Evolutionary conservation across 2,797 vertebrate genomes (phyloP).

Genomic region (Oryzias dopingdopingensis): DNA sequence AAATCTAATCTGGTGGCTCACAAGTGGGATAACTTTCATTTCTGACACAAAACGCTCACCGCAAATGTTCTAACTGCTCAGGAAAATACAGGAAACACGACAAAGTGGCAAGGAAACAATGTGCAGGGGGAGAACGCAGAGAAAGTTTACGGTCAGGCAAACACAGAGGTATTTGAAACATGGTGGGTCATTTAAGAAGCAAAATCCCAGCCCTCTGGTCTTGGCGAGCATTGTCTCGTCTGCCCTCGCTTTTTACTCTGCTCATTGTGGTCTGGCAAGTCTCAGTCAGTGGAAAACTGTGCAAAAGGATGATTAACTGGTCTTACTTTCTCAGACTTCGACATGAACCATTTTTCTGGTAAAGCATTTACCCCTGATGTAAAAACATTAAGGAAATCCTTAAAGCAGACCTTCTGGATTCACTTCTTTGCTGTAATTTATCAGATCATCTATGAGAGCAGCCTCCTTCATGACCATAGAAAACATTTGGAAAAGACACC

Average conservation of each 20-base stretch:
- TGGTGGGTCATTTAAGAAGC: constrained; percentile 13
- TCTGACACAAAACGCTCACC: constrained; percentile 13
- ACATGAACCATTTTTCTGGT: constrained; percentile 9
- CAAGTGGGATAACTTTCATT: constrained; percentile 28
- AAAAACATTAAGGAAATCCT: background rate
- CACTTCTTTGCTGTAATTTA: no score
- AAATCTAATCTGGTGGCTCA: constrained; percentile 40
- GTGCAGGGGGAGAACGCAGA: background rate
- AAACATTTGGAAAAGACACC: no score
- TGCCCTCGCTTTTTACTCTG: constrained; percentile 26
- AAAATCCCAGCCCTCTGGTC: constrained; percentile 16
- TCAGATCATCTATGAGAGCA: no score
- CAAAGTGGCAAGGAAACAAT: background rate
- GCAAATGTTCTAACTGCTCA: constrained; percentile 18
- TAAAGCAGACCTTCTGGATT: no score
- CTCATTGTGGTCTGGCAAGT: constrained; percentile 40
- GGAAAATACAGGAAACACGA: constrained; percentile 2
- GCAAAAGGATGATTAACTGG: constrained; percentile 18
- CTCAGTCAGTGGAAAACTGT: constrained; percentile 14
- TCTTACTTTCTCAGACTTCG: constrained; percentile 11
- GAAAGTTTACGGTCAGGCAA: constrained; percentile 14
- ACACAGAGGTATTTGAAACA: constrained; percentile 6
- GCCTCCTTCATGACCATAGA: no score
- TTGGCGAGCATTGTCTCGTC: constrained; percentile 13
- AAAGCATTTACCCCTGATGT: background rate